phyloP scores from a whole-genome alignment of 2,888 invertebrate genomes.

The Himalopsyche anomala region DNA sequence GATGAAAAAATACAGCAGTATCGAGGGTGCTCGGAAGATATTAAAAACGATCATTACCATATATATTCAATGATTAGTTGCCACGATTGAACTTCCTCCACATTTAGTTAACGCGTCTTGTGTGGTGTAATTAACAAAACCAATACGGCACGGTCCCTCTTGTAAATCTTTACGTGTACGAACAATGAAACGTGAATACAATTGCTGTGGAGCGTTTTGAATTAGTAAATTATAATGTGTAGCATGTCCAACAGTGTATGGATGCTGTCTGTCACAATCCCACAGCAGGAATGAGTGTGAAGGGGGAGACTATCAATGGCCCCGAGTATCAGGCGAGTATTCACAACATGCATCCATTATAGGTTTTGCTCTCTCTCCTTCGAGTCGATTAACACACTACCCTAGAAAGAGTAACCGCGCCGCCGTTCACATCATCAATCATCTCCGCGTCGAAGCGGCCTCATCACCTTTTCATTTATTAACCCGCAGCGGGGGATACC shows the following conservation, averaged over 20 bases:
- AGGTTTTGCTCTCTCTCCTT: conserved; percentile 1
- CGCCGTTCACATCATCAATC: not conserved
- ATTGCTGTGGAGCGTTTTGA: not conserved
- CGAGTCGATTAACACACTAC: conserved; percentile 23
- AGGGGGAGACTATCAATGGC: conserved; percentile 34
- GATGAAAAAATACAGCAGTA: not conserved
- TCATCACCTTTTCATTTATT: conserved; percentile 27
- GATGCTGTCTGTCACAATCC: conserved; percentile 39
- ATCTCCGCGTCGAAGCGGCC: not conserved
- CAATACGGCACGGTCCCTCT: conserved; percentile 39
- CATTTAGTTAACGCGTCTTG: not conserved
- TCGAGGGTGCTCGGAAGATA: not conserved
- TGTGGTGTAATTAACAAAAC: not conserved
- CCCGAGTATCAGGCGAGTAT: conserved; percentile 41
- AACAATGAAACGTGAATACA: not conserved
- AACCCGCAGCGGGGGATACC: not conserved
- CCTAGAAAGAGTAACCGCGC: too few species aligned
- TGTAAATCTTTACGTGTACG: not conserved
- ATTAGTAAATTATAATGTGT: conserved; percentile 40
- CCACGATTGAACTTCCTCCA: not conserved
- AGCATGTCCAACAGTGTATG: conserved; percentile 43
- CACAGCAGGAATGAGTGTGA: conserved; percentile 42
- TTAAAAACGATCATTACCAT: not conserved
- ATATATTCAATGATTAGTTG: too few species aligned
- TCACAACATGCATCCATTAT: conserved; percentile 36